A percentile compares a stretch with the other conserved stretches of the same genome.
Evolutionary conservation across 2,888 invertebrate genomes (phyloP).

Genomic region (Xylota sylvarum): DNA sequence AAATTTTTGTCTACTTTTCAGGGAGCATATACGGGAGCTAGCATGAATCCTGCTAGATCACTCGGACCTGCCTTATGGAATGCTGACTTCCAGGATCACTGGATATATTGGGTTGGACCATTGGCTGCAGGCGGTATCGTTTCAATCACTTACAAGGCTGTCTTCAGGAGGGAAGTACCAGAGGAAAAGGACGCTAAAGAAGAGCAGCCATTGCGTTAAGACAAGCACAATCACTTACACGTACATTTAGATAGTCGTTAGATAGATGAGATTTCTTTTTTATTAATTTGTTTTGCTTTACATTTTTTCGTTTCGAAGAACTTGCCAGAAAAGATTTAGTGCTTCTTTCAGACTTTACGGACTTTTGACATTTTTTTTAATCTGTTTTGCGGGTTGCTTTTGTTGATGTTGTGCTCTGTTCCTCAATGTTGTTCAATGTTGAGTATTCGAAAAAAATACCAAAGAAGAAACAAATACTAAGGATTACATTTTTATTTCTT

Average conservation of each 20-base stretch:
- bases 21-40: slow-evolving; percentile 90
- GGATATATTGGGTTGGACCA: slow-evolving; percentile 91
- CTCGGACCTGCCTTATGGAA: slow-evolving; percentile 91
- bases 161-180: slow-evolving; percentile 83
- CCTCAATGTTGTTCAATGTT: slow-evolving; percentile 26
- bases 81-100: slow-evolving; percentile 88
- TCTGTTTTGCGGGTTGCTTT: slow-evolving; percentile 42
- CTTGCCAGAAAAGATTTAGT: slow-evolving; percentile 30
- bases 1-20: slow-evolving; percentile 82
- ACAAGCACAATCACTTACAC: neutral
- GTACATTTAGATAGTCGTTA: slow-evolving; percentile 52
- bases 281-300: slow-evolving; percentile 36
- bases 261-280: slow-evolving; percentile 49
- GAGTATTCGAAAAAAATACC: slow-evolving; percentile 11
- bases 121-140: slow-evolving; percentile 84
- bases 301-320: slow-evolving; percentile 26
- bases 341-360: neutral
- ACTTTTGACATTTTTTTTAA: slow-evolving; percentile 28
- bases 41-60: slow-evolving; percentile 90
- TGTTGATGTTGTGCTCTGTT: slow-evolving; percentile 56
- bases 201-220: slow-evolving; percentile 83
- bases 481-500: slow-evolving; percentile 37
- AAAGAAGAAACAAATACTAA: neutral
- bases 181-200: slow-evolving; percentile 82
- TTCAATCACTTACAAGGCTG: slow-evolving; percentile 85